These are phyloP conservation scores for Galerucella calmariensis DNA, from an alignment of 2,888 invertebrate species.

Conservation along the genomic window DNA sequence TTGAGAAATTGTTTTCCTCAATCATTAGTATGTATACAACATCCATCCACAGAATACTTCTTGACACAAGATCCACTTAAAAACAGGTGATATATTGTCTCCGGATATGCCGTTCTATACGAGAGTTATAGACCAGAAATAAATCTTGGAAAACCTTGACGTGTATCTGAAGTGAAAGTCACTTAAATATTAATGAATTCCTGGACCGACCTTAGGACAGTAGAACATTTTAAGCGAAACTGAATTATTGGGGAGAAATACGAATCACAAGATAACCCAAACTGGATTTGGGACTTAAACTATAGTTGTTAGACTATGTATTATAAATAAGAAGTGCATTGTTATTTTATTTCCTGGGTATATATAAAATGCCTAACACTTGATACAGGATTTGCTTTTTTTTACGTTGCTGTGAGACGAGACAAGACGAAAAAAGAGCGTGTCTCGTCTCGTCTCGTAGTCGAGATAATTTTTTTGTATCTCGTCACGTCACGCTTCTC, in stretches of 20 bases:
- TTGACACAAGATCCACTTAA: constrained; percentile 28
- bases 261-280: not conserved
- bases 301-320: too few species aligned
- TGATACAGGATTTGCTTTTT: not conserved
- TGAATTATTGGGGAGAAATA: constrained; percentile 23
- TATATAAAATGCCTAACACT: not conserved
- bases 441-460: too few species aligned
- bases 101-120: constrained; percentile 25
- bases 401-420: too few species aligned
- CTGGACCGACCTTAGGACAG: constrained; percentile 3
- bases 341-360: too few species aligned
- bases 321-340: too few species aligned
- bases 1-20: not conserved
- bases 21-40: constrained; percentile 11
- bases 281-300: not conserved
- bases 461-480: too few species aligned
- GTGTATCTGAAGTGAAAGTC: constrained; percentile 27
- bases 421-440: too few species aligned
- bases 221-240: constrained; percentile 15
- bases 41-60: constrained; percentile 18
- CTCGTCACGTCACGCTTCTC: too few species aligned
- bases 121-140: constrained; percentile 34
- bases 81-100: constrained; percentile 32
- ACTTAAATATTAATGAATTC: constrained; percentile 33
- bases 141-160: constrained; percentile 29